Percentiles rank a stretch among this genome's conserved stretches.
Evolutionary conservation across 2,888 invertebrate genomes (phyloP).

Genomic region (Hirtodrosophila histrioides): DNA sequence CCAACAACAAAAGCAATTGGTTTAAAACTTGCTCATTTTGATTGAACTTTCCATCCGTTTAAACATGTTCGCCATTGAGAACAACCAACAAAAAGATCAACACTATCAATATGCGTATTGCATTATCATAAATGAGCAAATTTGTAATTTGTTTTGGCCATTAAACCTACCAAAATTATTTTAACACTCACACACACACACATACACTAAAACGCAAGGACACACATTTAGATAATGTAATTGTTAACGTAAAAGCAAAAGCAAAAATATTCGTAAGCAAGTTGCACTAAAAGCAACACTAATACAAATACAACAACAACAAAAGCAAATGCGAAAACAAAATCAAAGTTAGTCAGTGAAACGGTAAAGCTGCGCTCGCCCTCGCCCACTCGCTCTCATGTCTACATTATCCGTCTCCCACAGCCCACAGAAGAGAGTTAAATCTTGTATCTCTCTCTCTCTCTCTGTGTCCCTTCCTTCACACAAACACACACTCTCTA

Average conservation of each 20-base stretch:
- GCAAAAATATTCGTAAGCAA: constrained; percentile 25
- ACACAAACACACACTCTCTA: constrained; percentile 6
- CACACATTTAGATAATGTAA: constrained; percentile 54
- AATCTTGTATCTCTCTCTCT: constrained; percentile 8
- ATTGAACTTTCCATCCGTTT: not conserved
- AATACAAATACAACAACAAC: constrained; percentile 13
- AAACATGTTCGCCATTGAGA: constrained; percentile 1
- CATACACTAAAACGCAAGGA: constrained; percentile 11
- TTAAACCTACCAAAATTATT: constrained; percentile 35
- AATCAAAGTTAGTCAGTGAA: constrained; percentile 9
- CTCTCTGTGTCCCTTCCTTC: too few species aligned
- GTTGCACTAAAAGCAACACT: constrained; percentile 25
- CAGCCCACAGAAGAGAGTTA: too few species aligned
- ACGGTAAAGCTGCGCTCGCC: not conserved
- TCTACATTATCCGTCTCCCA: too few species aligned
- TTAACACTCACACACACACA: constrained; percentile 20
- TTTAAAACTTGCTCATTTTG: constrained; percentile 29
- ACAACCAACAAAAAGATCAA: constrained; percentile 12
- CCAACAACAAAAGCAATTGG: constrained; percentile 23
- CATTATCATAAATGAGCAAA: constrained; percentile 26
- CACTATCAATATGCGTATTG: constrained; percentile 10
- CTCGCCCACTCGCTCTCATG: not conserved
- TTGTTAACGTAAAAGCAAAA: constrained; percentile 44
- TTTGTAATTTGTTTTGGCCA: constrained; percentile 43
- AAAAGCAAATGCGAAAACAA: constrained; percentile 6